phyloP scores from a whole-genome alignment of 2,888 invertebrate species.

The Timema cristinae region DNA sequence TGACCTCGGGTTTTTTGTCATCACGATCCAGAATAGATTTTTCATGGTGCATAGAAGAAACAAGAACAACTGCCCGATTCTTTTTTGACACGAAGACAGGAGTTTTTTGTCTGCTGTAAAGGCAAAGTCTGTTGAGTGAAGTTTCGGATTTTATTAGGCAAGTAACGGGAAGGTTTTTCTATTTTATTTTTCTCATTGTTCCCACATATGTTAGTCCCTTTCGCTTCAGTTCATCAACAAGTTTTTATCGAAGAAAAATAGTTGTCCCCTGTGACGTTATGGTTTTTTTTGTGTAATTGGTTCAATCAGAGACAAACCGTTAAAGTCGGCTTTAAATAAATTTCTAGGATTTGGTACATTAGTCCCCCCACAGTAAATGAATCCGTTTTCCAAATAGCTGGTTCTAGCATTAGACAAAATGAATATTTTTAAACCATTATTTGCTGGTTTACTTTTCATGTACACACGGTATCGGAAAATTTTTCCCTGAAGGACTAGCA shows the following conservation, averaged over 20 bases:
- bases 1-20: background rate
- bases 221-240: background rate
- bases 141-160: background rate
- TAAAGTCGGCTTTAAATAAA: background rate
- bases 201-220: background rate
- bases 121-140: too few relatives aligned
- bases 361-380: background rate
- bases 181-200: constrained; percentile 1
- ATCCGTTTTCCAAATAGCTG: background rate
- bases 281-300: background rate
- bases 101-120: too few relatives aligned
- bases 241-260: background rate
- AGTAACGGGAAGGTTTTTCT: background rate
- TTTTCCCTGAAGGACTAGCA: too few relatives aligned
- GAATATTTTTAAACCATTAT: background rate
- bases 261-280: background rate
- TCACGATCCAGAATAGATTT: background rate
- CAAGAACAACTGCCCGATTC: background rate
- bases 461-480: background rate
- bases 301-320: background rate
- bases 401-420: background rate
- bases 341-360: background rate
- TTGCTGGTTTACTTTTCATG: background rate
- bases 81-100: background rate
- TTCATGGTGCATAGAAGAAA: constrained; percentile 1